Conservation (phyloP, 1,140 invertebrate species). For the Pantala flavescens region DNA sequence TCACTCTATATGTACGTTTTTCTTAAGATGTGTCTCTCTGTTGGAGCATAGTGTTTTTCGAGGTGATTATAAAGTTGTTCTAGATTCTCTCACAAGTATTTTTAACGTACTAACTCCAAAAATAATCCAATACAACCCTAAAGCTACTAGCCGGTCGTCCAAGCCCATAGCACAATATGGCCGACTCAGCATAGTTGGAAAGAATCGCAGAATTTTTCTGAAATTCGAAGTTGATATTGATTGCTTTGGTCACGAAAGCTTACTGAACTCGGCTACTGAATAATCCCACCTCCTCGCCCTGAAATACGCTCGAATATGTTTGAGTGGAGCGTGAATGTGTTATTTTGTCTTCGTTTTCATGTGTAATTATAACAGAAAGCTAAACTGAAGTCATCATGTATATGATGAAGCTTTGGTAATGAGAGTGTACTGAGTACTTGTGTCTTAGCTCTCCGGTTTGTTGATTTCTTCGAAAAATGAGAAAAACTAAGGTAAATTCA, state of each 20-base stretch:
- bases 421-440: not conserved
- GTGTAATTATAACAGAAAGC: slow-evolving; percentile 1
- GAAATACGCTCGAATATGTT: too few relatives aligned
- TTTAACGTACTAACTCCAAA: not conserved
- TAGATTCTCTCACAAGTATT: not conserved
- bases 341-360: too few relatives aligned
- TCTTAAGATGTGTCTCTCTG: not conserved
- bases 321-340: too few relatives aligned
- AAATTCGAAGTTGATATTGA: slow-evolving; percentile 8
- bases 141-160: not conserved
- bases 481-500: slow-evolving; percentile 6
- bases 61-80: not conserved
- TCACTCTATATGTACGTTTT: not conserved
- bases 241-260: not conserved
- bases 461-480: not conserved
- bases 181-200: not conserved
- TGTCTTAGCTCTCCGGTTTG: not conserved
- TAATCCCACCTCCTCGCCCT: not conserved
- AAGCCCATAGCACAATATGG: not conserved
- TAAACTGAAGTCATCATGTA: not conserved
- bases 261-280: not conserved
- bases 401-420: not conserved
- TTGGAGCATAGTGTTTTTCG: not conserved
- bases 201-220: slow-evolving; percentile 4
- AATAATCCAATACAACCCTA: not conserved